A percentile compares a stretch with the other conserved stretches of the same genome.
Conservation (phyloP, 2,113 vertebrate species). For the Sardina pilchardus region DNA sequence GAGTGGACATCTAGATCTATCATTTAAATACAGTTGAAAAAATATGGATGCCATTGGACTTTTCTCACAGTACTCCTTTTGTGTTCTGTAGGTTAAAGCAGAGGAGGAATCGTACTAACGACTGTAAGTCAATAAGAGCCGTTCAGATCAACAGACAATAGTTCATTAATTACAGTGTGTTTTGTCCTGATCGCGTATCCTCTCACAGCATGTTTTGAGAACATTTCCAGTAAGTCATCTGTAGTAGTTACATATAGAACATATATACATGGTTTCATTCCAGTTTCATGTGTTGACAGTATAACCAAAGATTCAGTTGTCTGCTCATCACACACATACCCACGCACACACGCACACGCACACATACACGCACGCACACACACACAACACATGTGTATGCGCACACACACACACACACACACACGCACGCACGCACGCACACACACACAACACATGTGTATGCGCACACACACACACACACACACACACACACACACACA, state of each 20-base stretch:
- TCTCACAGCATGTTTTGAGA: neutral
- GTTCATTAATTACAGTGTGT: slow-evolving; percentile 4
- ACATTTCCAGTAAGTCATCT: slow-evolving; percentile 24
- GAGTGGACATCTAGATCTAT: neutral
- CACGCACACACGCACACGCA: neutral
- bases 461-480: neutral
- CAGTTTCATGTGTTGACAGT: slow-evolving; percentile 13
- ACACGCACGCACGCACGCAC: neutral
- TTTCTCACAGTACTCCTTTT: neutral
- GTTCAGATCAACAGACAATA: neutral
- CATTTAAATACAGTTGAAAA: neutral
- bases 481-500: neutral
- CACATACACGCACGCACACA: neutral
- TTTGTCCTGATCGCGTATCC: neutral
- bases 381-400: neutral
- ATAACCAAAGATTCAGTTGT: neutral
- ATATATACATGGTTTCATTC: slow-evolving; percentile 54
- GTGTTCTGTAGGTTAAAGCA: neutral
- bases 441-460: neutral
- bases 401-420: neutral
- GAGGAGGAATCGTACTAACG: neutral
- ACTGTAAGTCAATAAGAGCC: neutral
- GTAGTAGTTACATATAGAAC: slow-evolving; percentile 53
- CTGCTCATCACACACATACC: slow-evolving; percentile 10
- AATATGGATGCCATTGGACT: neutral